Conservation (phyloP, 2,888 invertebrate species). For the Cataglyphis livida region DNA sequence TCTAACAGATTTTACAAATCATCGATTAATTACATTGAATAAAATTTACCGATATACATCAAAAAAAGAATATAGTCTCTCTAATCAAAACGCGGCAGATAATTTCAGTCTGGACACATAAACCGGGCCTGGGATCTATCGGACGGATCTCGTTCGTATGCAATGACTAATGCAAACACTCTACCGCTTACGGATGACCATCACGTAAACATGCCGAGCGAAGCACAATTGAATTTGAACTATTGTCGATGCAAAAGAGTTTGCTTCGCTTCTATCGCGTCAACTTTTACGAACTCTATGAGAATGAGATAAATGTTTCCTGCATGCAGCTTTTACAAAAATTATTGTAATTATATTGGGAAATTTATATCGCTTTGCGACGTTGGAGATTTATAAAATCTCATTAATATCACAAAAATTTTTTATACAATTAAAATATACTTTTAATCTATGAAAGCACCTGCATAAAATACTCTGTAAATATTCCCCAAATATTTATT, state of each 20-base stretch:
- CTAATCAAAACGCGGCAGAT: slow-evolving; percentile 23
- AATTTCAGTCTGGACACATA: slow-evolving; percentile 18
- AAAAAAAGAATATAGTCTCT: not conserved
- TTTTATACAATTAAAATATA: not conserved
- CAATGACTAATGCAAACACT: slow-evolving; percentile 33
- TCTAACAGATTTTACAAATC: slow-evolving; percentile 3
- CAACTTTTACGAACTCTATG: slow-evolving; percentile 17
- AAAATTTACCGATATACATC: not conserved
- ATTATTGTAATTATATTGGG: slow-evolving; percentile 23
- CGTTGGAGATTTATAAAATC: slow-evolving; percentile 1
- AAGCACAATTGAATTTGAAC: slow-evolving; percentile 44
- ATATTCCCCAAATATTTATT: not conserved
- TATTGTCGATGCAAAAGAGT: slow-evolving; percentile 29
- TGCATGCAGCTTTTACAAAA: not conserved
- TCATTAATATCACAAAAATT: not conserved
- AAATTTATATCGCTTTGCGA: not conserved
- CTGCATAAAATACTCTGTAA: not conserved
- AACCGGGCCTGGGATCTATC: slow-evolving; percentile 14
- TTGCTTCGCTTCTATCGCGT: slow-evolving; percentile 11
- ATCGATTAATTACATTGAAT: slow-evolving; percentile 26
- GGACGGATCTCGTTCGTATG: slow-evolving; percentile 43
- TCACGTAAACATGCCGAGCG: slow-evolving; percentile 47
- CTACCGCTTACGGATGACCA: slow-evolving; percentile 43
- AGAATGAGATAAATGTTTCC: slow-evolving; percentile 27
- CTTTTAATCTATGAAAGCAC: not conserved